Evolutionary conservation across 2,888 invertebrate species (phyloP), one percentile per base, ranked within the genome.

Genomic region (Dryadula phaetusa): DNA sequence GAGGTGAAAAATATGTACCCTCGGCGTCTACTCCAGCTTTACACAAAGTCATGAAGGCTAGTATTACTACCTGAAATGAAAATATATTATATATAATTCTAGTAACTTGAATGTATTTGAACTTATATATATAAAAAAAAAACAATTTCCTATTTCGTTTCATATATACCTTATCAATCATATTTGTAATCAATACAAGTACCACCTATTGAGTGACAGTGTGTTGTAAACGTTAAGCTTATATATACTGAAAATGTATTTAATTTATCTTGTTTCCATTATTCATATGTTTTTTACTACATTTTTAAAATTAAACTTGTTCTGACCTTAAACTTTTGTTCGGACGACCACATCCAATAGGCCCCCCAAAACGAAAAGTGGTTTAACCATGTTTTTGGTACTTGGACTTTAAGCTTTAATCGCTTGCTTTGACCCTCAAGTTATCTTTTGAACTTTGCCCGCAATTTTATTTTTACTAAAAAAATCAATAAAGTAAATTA

Each of bases 251-350:
- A 42, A 64, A 66, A 63, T 69, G 72, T 73, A 76, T 73, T 74
- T 72, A 76, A 78, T 77, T 66, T 70, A 75, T 73, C 64, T 68
- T 69, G 68, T 61, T 69, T 56, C 62, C 66, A 72, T 69, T 64
- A 66, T 71, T 58, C 70, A 64, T 69, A 70, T 67, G 72, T 70
- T 71, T 72, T 72, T 70, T 67, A 69, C 70, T 46, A 71, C 70
- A 68, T 62, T 69, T 75, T 69, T 56, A 22, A 40, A 37, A 40
- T 69, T 75, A 75, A 87, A 85, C 83, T 79, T 75, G 83, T 77
- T 67, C 40, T 65, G 78, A 80, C 87, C 85, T 87, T 84, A 82
- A 82, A 81, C 82, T 74, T 71, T 67, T 68, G 76, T 73, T 79
- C 79, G 77, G 79, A 78, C 80, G 78, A 75, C 76, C 40, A 42